These are phyloP conservation scores for Salvelinus namaycush DNA, from an alignment of 2,113 vertebrate species.

Conservation along the genomic window DNA sequence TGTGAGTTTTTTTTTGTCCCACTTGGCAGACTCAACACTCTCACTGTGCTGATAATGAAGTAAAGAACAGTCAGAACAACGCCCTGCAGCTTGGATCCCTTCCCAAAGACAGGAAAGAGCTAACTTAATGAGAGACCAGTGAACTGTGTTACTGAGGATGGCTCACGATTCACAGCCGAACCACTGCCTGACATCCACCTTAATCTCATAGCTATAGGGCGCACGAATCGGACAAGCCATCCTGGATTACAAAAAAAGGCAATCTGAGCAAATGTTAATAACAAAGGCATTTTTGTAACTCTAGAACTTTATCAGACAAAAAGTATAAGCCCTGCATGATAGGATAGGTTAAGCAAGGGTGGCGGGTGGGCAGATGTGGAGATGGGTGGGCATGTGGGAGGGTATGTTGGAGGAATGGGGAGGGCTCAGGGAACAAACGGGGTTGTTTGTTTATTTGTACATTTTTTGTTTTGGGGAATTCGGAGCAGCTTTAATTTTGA, in stretches of 20 bases:
- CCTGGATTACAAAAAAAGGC: background rate
- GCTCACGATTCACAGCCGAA: background rate
- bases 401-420: no score
- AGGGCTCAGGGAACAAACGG: no score
- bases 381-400: no score
- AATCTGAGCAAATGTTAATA: background rate
- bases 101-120: no score
- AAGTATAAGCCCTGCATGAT: no score
- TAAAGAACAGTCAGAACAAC: background rate
- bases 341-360: no score
- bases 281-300: background rate
- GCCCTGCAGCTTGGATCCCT: background rate
- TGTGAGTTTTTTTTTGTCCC: background rate
- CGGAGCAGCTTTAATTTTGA: no score
- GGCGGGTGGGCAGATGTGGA: no score
- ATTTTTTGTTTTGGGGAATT: no score
- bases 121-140: background rate
- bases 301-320: no score
- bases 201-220: background rate
- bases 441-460: no score
- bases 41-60: background rate
- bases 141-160: background rate
- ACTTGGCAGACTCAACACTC: slow-evolving; percentile 4
- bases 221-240: background rate
- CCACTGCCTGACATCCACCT: background rate